Base-by-base conservation (phyloP, 2,113 vertebrate species). In the Nibea coibor region DNA sequence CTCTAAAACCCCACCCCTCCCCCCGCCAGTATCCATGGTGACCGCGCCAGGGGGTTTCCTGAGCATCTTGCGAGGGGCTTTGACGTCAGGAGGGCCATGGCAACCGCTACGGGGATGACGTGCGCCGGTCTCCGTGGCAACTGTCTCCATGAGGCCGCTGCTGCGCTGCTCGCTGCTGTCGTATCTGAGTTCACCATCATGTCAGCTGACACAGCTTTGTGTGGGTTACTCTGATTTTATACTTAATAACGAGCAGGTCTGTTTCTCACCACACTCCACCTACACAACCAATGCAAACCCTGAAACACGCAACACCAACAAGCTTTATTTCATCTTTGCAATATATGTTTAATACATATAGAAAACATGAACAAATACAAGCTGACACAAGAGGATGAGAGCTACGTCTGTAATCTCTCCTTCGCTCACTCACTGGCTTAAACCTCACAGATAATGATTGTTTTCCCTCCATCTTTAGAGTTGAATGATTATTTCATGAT, bases 61-160 rank as follows among this genome's bases (percentile, higher is more conserved):
- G 70, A 75, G 85, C 89, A 84, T 85, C 83, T 91, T 89, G 53
- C 93, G 68, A 95, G 93, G 95, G 93, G 87, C 85, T 87, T 92
- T 93, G 89, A 95, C 95, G 95, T 95, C 94, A 95, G 82, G 48
- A 82, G 64, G 88, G 66, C 93, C 93, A 95, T 95, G 92, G 94
- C 81, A 95, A 95, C 95, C 84, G 78, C 81, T 73, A 78, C 71
- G 74, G 35, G 35, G 72, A 92, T 94, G 94, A 95, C 95, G 95
- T 95, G 28, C 75, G 74, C 76, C 80, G 80, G 78, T 95, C 83
- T 71, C 94, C 86, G 78, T 87, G 90, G 95, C 81, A 92, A 95
- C 93, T 88, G 94, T 93, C 92, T 92, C 93, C 88, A 92, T 11
- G 93, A 91, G 90, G 90, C 87, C 73, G 35, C 35, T 39, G 35